Percentiles rank a stretch among this genome's conserved stretches.
Evolutionary conservation across 2,113 vertebrate genomes (phyloP).

Genomic region (Neodon shergylaensis): DNA sequence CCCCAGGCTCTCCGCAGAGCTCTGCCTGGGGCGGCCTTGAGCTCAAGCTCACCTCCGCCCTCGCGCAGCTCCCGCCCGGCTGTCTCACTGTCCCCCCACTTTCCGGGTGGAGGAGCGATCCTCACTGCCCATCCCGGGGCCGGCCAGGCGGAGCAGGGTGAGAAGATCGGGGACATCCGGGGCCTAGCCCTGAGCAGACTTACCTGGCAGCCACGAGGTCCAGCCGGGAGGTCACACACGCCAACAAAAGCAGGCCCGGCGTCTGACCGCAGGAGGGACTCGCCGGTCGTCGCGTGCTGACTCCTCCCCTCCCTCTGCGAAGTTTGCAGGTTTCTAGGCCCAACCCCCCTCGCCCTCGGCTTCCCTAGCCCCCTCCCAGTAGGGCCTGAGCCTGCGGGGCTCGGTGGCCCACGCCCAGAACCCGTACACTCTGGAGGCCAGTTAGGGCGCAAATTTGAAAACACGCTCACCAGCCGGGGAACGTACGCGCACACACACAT

Average conservation of each 20-base stretch:
- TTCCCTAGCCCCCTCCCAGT: background rate
- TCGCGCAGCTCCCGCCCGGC: background rate
- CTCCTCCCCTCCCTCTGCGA: background rate
- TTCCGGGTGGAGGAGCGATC: background rate
- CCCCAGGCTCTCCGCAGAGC: background rate
- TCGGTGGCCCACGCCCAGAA: background rate
- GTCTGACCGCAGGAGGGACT: background rate
- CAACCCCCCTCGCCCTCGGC: background rate
- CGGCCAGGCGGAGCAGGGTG: background rate
- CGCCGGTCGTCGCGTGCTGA: background rate
- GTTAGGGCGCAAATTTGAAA: background rate
- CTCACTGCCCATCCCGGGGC: background rate
- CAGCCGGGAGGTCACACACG: background rate
- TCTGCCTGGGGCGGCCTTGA: background rate
- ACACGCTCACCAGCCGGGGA: background rate
- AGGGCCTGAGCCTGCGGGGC: background rate
- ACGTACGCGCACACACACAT: background rate
- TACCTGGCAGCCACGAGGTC: background rate
- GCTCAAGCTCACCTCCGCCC: background rate
- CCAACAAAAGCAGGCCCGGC: background rate
- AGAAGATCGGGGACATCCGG: background rate
- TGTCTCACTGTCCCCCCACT: background rate
- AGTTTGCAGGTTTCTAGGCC: background rate
- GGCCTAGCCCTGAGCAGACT: background rate
- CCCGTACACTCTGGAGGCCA: no score